Evolutionary conservation across 2,888 invertebrate genomes (phyloP).

Genomic region (Anaspis maculata): DNA sequence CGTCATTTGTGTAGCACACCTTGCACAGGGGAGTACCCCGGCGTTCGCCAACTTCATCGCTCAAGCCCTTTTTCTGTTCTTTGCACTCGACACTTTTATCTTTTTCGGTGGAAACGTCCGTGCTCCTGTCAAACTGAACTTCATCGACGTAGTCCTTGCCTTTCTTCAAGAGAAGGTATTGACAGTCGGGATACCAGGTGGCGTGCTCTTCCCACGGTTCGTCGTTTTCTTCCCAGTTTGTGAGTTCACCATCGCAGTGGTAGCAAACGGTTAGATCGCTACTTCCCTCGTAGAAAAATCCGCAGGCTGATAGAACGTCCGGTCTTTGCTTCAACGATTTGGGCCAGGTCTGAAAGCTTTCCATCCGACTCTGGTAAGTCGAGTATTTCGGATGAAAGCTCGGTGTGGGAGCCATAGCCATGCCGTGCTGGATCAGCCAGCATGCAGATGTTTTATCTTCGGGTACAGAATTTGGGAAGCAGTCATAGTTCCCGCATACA

Average conservation of each 20-base stretch:
- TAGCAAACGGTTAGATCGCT: constrained; percentile 89
- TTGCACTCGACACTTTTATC: no score
- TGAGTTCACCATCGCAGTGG: constrained; percentile 87
- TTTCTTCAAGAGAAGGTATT: constrained; percentile 71
- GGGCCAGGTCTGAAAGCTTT: constrained; percentile 75
- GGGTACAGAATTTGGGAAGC: no score
- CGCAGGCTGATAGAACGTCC: constrained; percentile 74
- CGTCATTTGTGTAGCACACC: constrained; percentile 84
- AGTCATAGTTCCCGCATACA: no score
- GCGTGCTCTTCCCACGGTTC: constrained; percentile 95
- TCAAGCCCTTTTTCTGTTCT: no score
- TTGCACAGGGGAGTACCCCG: constrained; percentile 62
- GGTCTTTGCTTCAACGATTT: constrained; percentile 71
- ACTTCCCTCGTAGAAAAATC: constrained; percentile 85
- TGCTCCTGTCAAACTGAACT: no score
- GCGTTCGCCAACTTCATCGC: no score
- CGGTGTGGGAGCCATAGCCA: constrained; percentile 27
- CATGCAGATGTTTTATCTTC: no score
- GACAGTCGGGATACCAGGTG: constrained; percentile 83
- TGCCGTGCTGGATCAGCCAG: constrained; percentile 24
- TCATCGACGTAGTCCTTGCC: constrained; percentile 69
- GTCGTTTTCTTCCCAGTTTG: constrained; percentile 88
- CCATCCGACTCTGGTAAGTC: constrained; percentile 54
- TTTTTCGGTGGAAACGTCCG: no score
- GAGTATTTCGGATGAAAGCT: constrained; percentile 57